Conservation (phyloP, 2,888 invertebrate species). For the Emmelina monodactyla region DNA sequence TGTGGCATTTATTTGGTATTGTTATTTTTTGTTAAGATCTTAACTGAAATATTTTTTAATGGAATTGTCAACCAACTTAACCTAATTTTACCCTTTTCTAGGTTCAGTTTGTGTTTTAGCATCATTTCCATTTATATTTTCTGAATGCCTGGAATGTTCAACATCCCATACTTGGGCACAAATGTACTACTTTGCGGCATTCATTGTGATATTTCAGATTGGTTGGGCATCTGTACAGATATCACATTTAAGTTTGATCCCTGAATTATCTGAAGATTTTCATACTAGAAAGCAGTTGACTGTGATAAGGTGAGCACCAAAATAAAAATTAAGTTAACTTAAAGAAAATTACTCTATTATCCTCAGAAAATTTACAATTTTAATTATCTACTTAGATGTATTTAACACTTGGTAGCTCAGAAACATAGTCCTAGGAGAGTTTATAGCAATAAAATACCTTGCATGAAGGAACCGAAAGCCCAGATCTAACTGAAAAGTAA, state of each 20-base stretch:
- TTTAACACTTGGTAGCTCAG: too few relatives aligned
- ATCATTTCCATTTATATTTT: constrained; percentile 90
- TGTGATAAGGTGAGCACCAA: constrained; percentile 76
- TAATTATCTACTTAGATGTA: constrained; percentile 2
- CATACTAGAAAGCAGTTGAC: constrained; percentile 79
- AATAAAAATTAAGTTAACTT: too few relatives aligned
- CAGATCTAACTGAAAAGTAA: too few relatives aligned
- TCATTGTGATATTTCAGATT: constrained; percentile 87
- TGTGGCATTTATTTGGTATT: constrained; percentile 88
- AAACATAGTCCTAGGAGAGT: too few relatives aligned
- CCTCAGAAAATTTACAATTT: constrained; percentile 11
- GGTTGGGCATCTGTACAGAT: constrained; percentile 94
- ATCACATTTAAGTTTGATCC: constrained; percentile 88
- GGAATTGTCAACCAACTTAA: background rate
- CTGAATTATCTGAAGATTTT: constrained; percentile 78
- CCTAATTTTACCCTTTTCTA: constrained; percentile 31
- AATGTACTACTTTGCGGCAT: constrained; percentile 77
- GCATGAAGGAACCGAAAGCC: too few relatives aligned
- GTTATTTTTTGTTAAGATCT: constrained; percentile 1
- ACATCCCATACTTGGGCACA: constrained; percentile 71
- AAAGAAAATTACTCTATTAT: too few relatives aligned
- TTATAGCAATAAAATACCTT: too few relatives aligned
- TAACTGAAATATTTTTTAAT: background rate
- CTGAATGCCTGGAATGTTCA: constrained; percentile 74
- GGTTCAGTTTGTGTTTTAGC: constrained; percentile 78